Evolutionary conservation across 2,888 invertebrate species (phyloP).

Genomic region (Molorchus minor): DNA sequence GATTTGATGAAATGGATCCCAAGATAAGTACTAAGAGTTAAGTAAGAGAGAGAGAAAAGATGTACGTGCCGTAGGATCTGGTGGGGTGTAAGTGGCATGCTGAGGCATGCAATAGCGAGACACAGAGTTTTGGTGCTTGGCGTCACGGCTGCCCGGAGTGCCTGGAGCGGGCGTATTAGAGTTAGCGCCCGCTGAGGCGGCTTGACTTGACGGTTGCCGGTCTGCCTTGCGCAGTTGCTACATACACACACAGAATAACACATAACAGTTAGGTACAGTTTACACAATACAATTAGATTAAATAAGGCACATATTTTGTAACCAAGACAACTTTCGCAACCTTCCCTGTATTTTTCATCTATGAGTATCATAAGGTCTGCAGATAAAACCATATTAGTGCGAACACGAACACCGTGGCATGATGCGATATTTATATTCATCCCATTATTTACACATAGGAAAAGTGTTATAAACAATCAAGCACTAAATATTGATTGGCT

Average conservation of each 20-base stretch:
- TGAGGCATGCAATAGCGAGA: constrained; percentile 71
- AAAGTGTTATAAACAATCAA: too few relatives aligned
- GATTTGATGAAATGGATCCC: constrained; percentile 17
- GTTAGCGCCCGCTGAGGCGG: constrained; percentile 49
- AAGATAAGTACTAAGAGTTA: constrained; percentile 31
- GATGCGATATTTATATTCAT: too few relatives aligned
- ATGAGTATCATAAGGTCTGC: too few relatives aligned
- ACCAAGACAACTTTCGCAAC: too few relatives aligned
- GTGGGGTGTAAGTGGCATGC: constrained; percentile 70
- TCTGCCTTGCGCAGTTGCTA: constrained; percentile 64
- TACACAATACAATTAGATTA: constrained; percentile 37
- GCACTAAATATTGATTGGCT: too few relatives aligned
- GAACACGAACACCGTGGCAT: too few relatives aligned
- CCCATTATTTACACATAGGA: too few relatives aligned
- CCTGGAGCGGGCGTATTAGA: constrained; percentile 57
- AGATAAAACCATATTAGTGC: too few relatives aligned
- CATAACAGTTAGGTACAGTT: constrained; percentile 57
- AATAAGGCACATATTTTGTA: too few relatives aligned
- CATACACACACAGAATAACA: constrained; percentile 63
- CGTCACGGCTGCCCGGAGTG: constrained; percentile 62
- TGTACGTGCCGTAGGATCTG: constrained; percentile 71
- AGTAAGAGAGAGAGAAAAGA: constrained; percentile 52
- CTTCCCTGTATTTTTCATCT: too few relatives aligned
- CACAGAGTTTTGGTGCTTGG: constrained; percentile 64
- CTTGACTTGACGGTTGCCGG: constrained; percentile 60